A percentile compares a stretch with the other conserved stretches of the same genome.
phyloP scores from a whole-genome alignment of 2,797 vertebrate species.

The Microctenopoma lineatum region DNA sequence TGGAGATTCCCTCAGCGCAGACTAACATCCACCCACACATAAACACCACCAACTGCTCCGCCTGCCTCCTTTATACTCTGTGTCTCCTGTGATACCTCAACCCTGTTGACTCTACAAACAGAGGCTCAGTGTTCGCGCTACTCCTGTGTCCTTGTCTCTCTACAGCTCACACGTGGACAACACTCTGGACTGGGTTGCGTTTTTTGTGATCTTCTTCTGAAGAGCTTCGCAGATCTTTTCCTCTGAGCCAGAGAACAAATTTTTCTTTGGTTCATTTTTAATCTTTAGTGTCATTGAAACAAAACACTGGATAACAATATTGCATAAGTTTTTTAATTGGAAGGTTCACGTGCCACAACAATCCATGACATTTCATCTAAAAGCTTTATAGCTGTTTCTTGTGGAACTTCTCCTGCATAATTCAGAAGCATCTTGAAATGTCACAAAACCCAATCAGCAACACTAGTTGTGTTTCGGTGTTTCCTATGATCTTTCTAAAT shows the following conservation, averaged over 20 bases:
- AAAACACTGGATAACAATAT: conserved; percentile 3
- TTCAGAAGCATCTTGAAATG: too few relatives aligned
- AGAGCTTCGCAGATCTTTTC: conserved; percentile 21
- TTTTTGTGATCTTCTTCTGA: conserved; percentile 19
- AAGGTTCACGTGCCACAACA: neutral
- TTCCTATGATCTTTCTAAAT: too few relatives aligned
- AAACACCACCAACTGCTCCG: conserved; percentile 48
- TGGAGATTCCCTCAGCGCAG: conserved; percentile 48
- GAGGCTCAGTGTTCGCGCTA: conserved; percentile 29
- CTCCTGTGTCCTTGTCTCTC: conserved; percentile 11
- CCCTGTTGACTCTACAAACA: conserved; percentile 25
- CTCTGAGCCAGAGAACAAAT: conserved; percentile 1
- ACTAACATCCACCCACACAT: conserved; percentile 44
- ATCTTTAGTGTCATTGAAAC: neutral
- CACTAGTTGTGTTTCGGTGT: too few relatives aligned
- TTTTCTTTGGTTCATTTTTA: neutral
- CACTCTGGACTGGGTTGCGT: neutral
- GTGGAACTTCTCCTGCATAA: conserved; percentile 1
- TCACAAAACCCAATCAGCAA: too few relatives aligned
- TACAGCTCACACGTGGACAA: conserved; percentile 10
- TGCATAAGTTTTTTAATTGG: neutral
- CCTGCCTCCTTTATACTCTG: conserved; percentile 8
- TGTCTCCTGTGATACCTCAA: conserved; percentile 33
- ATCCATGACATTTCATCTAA: neutral
- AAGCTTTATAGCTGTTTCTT: neutral